Evolutionary conservation across 2,888 invertebrate species (phyloP), one percentile per base, ranked within the genome.

Genomic region (Drosophila siamana): DNA sequence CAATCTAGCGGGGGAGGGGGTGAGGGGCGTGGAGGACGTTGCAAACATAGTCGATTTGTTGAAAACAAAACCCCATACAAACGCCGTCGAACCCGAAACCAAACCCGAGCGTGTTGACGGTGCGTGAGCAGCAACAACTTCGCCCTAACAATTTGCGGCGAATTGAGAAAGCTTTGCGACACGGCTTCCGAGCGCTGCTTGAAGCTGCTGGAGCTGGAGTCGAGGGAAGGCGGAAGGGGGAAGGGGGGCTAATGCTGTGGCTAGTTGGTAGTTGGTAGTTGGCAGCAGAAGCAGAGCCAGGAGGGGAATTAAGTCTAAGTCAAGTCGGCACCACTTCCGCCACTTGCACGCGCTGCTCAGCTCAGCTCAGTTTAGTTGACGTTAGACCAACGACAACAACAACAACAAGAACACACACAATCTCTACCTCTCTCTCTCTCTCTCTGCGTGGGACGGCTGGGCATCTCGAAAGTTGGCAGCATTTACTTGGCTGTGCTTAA

Each of bases 401-500:
- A 33, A 33, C 30, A 26, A 26, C 26, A 26, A 1, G 7, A 1
- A 26, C 26, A 28, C 9, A 28, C 33, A n/a, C n/a, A 5, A 3
- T 33, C 5, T 33, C n/a, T n/a, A n/a, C n/a, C n/a, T 33, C 11
- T 0, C 2, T 2, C 13, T 13, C 7, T 5, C 13, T 7, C 6
- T 13, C 7, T 13, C 7, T 13, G 13, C 4, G 33, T 33, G n/a
- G 24, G 36, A 13, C 7, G 30, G 33, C 11, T 57, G 60, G 46
- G 65, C 60, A 69, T 54, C 74, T 80, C 63, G 69, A 72, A 78
- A 83, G 83, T 84, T 81, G 79, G 57, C 61, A 72, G 77, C 86
- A 67, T 81, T 86, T 81, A 86, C 84, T 68, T 72, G 74, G 74
- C 56, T 72, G 81, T 86, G 81, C 84, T 86, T 86, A 86, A 83